Evolutionary conservation across 1,140 invertebrate species (phyloP), one percentile per base, ranked within the genome.

Genomic region (Caenorhabditis brenneri): DNA sequence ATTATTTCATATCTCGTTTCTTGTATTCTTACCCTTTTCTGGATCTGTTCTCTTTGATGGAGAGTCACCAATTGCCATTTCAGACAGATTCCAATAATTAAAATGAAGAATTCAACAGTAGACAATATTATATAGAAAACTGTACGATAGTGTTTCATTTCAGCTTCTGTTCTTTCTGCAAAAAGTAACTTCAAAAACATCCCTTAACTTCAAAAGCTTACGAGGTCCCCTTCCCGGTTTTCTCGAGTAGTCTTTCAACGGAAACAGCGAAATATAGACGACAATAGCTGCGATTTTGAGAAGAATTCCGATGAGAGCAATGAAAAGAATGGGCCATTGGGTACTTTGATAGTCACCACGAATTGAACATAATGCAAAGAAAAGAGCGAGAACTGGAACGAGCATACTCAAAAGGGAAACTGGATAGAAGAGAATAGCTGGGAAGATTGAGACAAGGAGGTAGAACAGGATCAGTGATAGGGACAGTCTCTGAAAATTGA

Each of bases 271-370:
- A 24, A 74, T 74, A 42, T 74, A 74, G 24, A 74, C 65, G 36
- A 74, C 65, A 27, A 74, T 74, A 3, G 65, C 65, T 4, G 65
- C 65, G 65, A 74, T 74, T 74, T 74, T 74, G 65, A 74, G 65
- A 10, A 74, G 65, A 42, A 74, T 74, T 74, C 65, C 65, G 65
- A 74, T 74, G 65, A 74, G 65, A 39, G 65, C 65, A 74, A 74
- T 74, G 65, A 74, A 74, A 36, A 74, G 36, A 74, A 74, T 74
- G 36, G 65, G 65, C 65, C 65, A 74, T 74, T 74, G 65, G 0
- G 65, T 74, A 42, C 65, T 74, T 27, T 74, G 65, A 42, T 74
- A 74, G 65, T 42, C 65, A 15, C 65, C 65, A 22, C 65, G 65
- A 74, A 74, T 74, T 74, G 65, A 74, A 36, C 65, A 74, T 27